Evolutionary conservation across 2,888 invertebrate species (phyloP).

Genomic region (Creontiades dilutus): DNA sequence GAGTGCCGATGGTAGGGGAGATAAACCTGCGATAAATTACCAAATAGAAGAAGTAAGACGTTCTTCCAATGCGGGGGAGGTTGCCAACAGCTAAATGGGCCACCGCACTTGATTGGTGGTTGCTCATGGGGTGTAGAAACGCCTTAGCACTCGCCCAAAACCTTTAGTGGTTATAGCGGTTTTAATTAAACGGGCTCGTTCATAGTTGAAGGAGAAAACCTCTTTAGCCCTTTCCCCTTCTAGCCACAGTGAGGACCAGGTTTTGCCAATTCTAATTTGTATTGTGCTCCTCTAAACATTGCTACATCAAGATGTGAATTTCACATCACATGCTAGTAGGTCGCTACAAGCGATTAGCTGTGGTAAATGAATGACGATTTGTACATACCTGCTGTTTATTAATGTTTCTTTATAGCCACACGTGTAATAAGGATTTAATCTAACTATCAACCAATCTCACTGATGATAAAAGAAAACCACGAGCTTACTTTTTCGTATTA

Average conservation of each 20-base stretch:
- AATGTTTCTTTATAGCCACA: too few species aligned
- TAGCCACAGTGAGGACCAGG: background rate
- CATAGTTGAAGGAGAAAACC: conserved; percentile 3
- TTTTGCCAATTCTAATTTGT: conserved; percentile 4
- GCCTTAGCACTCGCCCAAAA: background rate
- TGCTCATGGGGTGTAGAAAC: conserved; percentile 37
- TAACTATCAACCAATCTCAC: too few species aligned
- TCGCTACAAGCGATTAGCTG: too few species aligned
- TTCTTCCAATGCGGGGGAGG: conserved; percentile 8
- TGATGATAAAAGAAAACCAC: too few species aligned
- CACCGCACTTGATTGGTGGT: conserved; percentile 35
- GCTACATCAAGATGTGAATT: too few species aligned
- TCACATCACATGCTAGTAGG: too few species aligned
- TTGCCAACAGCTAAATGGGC: conserved; percentile 54
- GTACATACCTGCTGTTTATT: too few species aligned
- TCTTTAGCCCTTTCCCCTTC: background rate
- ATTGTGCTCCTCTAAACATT: too few species aligned
- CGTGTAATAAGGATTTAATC: too few species aligned
- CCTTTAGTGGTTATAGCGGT: conserved; percentile 43
- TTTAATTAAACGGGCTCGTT: conserved; percentile 44
- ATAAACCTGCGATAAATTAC: conserved; percentile 48
- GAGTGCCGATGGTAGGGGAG: background rate
- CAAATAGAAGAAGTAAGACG: conserved; percentile 19
- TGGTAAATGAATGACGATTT: too few species aligned
- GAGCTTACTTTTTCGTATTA: too few species aligned